These are phyloP conservation scores for Vombatus ursinus DNA, from an alignment of 2,113 vertebrate species.

Conservation along the genomic window DNA sequence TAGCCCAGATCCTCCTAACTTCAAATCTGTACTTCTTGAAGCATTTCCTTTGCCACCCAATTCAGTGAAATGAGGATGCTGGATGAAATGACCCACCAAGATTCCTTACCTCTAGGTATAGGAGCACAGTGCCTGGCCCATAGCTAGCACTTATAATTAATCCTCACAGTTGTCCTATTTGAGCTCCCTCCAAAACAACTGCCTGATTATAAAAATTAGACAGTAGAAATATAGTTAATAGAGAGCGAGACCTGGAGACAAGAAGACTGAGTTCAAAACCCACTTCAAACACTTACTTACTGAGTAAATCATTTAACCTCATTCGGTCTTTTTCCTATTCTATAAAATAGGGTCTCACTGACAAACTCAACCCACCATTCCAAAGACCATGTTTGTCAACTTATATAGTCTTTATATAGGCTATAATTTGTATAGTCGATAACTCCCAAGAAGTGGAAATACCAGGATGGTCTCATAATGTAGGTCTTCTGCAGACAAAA, in stretches of 20 bases:
- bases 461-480: constrained; percentile 48
- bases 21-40: background rate
- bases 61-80: background rate
- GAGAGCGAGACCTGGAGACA: background rate
- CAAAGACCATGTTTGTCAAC: background rate
- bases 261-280: background rate
- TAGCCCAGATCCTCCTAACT: background rate
- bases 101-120: background rate
- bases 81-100: background rate
- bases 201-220: background rate
- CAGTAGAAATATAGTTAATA: background rate
- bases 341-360: constrained; percentile 50
- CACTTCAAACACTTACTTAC: background rate
- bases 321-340: constrained; percentile 2
- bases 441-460: background rate
- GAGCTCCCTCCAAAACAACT: background rate
- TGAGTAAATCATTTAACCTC: constrained; percentile 32
- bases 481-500: constrained; percentile 2
- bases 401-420: background rate
- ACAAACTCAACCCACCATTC: constrained; percentile 43
- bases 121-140: background rate
- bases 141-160: background rate
- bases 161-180: background rate
- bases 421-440: background rate
- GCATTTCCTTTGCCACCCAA: background rate